phyloP scores from a whole-genome alignment of 2,797 vertebrate genomes.

The Podarcis siculus region DNA sequence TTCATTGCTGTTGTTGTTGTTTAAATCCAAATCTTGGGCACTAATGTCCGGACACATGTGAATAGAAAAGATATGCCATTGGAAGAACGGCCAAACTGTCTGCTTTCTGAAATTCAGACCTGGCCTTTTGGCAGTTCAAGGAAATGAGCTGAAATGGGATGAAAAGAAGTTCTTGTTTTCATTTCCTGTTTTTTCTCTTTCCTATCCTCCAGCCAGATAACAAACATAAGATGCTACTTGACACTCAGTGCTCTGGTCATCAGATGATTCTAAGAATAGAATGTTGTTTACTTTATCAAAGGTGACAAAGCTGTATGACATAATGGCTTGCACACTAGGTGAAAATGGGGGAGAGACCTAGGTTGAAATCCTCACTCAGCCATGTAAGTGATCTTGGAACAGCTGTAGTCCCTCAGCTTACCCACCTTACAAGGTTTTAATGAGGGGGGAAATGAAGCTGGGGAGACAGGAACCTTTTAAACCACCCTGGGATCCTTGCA shows the following conservation, averaged over 20 bases:
- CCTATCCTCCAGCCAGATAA: background rate
- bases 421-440: background rate
- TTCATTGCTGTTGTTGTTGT: no score
- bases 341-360: no score
- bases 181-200: background rate
- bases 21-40: background rate
- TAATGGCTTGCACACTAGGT: no score
- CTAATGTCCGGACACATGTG: background rate
- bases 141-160: background rate
- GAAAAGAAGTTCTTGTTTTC: background rate
- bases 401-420: no score
- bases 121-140: no score
- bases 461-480: background rate
- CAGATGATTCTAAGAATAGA: no score
- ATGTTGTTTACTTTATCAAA: background rate
- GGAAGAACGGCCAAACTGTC: background rate
- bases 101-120: background rate
- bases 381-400: no score
- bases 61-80: background rate
- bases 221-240: background rate
- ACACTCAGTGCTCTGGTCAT: no score
- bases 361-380: no score
- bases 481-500: background rate
- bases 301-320: background rate
- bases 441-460: no score